Base-by-base conservation (phyloP, 1,140 invertebrate species). In the Paralvinella palmiformis region DNA sequence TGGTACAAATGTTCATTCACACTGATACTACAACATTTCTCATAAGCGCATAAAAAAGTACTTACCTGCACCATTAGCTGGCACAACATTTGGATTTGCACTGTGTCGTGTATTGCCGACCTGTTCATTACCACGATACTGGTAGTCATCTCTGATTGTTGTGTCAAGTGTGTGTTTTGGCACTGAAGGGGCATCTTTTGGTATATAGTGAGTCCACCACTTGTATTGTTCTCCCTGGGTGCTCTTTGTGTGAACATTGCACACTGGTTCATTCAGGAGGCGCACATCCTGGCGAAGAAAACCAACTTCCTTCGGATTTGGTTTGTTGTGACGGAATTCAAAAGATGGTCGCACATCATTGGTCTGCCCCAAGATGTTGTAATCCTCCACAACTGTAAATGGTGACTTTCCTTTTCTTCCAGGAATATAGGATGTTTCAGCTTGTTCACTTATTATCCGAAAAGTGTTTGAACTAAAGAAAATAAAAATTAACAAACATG, bases 201-300 rank as follows among this genome's bases (percentile, higher is more conserved):
- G n/a, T 15, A 22, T 17, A 22, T 59, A 35, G 41, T 41, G 58
- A 17, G 20, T 6, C 58, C 37, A 44, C 58, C 37, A 60, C 20
- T 44, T 44, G 35, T 15, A 24, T 55, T 74, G 71, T 53, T 73
- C 71, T 53, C 65, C 48, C 17, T 69, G 67, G 50, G 71, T 68
- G 27, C 59, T 36, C 15, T 63, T 53, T n/a, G 76, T 76, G 63
- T 67, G 68, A 1, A 78, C 75, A 67, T 67, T 71, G 63, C 74
- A 75, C 20, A 78, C 65, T n/a, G 76, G 76, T 65, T 77, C 75
- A 69, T 77, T 77, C 32, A 77, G 60, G 3, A 73, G 53, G 35
- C 70, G 53, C 3, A 72, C 72, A 72, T 78, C 72, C 44, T 75
- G 71, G 31, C 71, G 48, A 7, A 78, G 62, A 69, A 78, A 78